phyloP scores from a whole-genome alignment of 1,140 invertebrate species.

The Drosophila simulans region DNA sequence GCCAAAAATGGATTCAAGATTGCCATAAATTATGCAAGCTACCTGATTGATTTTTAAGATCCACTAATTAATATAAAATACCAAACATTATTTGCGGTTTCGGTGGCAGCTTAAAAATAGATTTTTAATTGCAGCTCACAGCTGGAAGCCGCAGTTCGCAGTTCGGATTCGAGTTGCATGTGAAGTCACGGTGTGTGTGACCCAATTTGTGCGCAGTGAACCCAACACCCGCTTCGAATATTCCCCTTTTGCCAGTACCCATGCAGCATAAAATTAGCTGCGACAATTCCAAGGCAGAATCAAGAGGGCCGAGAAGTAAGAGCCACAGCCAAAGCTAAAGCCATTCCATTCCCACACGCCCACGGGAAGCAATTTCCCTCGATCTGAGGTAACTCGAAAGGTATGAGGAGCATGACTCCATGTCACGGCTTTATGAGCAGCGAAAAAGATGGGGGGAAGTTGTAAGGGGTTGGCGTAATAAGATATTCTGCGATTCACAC shows the following conservation, averaged over 20 bases:
- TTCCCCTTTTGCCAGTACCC: background rate
- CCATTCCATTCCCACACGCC: slow-evolving; percentile 57
- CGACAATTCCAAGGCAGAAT: slow-evolving; percentile 59
- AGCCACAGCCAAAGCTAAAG: background rate
- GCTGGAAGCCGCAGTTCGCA: background rate
- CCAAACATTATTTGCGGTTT: slow-evolving; percentile 22
- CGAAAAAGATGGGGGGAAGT: slow-evolving; percentile 4
- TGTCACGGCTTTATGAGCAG: slow-evolving; percentile 55
- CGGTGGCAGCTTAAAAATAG: slow-evolving; percentile 25
- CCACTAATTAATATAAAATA: slow-evolving; percentile 70
- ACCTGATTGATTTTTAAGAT: slow-evolving; percentile 71
- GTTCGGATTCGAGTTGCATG: slow-evolving; percentile 47
- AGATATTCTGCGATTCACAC: slow-evolving; percentile 46
- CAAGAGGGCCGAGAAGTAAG: slow-evolving; percentile 8
- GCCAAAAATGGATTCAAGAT: slow-evolving; percentile 29
- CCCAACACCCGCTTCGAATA: slow-evolving; percentile 32
- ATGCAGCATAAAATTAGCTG: slow-evolving; percentile 66
- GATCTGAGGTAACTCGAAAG: slow-evolving; percentile 24
- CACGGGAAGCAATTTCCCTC: slow-evolving; percentile 57
- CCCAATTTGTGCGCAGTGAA: slow-evolving; percentile 78
- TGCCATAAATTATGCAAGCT: slow-evolving; percentile 65
- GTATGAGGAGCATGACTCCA: slow-evolving; percentile 48
- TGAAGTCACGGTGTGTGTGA: slow-evolving; percentile 52
- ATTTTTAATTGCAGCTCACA: slow-evolving; percentile 48
- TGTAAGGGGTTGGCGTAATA: slow-evolving; percentile 24